Conservation (phyloP, 2,797 vertebrate genomes). For the Ficedula albicollis region DNA sequence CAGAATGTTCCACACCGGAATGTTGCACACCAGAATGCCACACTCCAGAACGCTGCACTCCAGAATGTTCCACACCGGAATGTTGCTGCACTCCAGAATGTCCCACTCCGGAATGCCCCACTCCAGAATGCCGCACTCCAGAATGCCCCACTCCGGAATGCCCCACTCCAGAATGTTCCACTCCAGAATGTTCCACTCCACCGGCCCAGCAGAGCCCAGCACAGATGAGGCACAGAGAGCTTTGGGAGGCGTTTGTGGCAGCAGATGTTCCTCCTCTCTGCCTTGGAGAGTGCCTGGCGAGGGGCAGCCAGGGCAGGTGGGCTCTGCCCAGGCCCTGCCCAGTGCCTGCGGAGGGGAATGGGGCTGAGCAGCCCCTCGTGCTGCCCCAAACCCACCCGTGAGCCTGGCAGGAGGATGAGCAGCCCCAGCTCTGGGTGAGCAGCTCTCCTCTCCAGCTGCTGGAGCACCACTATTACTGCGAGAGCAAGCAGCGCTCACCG, state of each 20-base stretch:
- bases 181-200: no score
- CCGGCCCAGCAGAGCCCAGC: no score
- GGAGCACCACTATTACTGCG: background rate
- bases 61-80: slow-evolving; percentile 57
- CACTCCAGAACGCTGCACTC: background rate
- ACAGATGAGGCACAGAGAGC: slow-evolving; percentile 66
- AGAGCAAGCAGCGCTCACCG: background rate
- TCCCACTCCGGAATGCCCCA: no score
- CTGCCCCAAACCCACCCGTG: fast-evolving
- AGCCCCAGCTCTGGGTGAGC: fast-evolving
- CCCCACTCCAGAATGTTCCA: no score
- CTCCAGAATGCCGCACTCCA: no score
- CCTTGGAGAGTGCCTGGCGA: background rate
- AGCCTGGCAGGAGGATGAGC: fast-evolving
- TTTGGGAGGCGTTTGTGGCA: slow-evolving; percentile 68
- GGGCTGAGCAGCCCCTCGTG: background rate
- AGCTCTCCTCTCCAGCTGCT: background rate
- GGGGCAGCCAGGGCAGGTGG: background rate
- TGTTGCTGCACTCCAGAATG: no score
- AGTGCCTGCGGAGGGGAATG: fast-evolving
- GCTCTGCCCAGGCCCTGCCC: background rate
- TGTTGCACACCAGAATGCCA: no score
- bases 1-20: no score
- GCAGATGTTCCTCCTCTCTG: slow-evolving; percentile 72
- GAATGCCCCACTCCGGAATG: background rate